Percentiles rank a stretch among this genome's conserved stretches.
Evolutionary conservation across 2,797 vertebrate species (phyloP).

Genomic region (Synaphobranchus kaupii): DNA sequence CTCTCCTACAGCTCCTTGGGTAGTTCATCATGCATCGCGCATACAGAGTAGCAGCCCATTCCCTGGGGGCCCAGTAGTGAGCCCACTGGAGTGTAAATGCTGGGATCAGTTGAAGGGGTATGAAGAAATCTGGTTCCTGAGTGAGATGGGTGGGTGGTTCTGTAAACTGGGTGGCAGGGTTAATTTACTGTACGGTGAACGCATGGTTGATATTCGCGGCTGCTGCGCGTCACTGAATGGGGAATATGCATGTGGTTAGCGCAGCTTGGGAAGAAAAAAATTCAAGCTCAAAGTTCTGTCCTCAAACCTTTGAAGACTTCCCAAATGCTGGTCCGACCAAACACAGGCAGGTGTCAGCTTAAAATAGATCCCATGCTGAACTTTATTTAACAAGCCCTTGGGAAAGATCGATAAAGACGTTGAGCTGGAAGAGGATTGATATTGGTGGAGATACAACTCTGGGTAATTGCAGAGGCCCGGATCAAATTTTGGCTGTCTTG

Average conservation of each 20-base stretch:
- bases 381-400: slow-evolving; percentile 15
- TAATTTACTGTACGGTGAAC: not conserved
- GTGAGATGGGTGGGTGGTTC: not conserved
- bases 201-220: not conserved
- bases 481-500: slow-evolving; percentile 16
- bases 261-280: not conserved
- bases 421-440: slow-evolving; percentile 12
- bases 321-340: not conserved
- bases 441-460: slow-evolving; percentile 21
- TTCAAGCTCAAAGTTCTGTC: not conserved
- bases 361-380: slow-evolving; percentile 17
- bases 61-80: not conserved
- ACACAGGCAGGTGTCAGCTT: not conserved
- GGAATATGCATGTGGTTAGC: not conserved
- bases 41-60: slow-evolving; percentile 1
- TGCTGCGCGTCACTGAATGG: no score
- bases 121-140: not conserved
- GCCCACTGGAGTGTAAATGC: not conserved
- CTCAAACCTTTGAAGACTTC: not conserved
- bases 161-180: not conserved
- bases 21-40: not conserved
- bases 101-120: not conserved
- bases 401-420: not conserved
- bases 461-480: not conserved
- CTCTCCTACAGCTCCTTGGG: not conserved